phyloP scores from a whole-genome alignment of 2,113 vertebrate species.

The Pontoporia blainvillei region DNA sequence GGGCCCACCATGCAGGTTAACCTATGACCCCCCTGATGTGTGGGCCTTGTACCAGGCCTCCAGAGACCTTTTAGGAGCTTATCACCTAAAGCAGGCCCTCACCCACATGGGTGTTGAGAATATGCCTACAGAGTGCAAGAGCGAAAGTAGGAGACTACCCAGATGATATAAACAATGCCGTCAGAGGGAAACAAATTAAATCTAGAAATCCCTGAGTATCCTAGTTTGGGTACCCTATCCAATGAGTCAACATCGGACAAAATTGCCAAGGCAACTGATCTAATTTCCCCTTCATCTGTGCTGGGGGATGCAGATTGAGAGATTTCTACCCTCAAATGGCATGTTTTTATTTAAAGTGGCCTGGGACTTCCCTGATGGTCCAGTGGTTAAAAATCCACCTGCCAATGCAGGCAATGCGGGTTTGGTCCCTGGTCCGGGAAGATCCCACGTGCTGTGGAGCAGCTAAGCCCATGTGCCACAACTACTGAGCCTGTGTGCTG shows the following conservation, averaged over 20 bases:
- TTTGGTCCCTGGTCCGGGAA: too few species aligned
- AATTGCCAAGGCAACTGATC: neutral
- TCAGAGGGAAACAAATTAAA: neutral
- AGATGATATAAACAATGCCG: neutral
- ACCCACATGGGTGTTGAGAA: neutral
- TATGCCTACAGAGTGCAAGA: neutral
- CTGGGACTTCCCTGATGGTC: too few species aligned
- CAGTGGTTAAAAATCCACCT: too few species aligned
- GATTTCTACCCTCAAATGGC: neutral
- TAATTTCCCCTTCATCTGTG: neutral
- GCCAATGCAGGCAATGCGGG: rapidly evolving
- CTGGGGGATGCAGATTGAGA: neutral
- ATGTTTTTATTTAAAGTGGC: neutral
- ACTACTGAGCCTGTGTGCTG: too few species aligned
- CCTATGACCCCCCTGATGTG: neutral
- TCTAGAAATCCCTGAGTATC: neutral
- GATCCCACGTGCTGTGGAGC: too few species aligned
- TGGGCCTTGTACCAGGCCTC: neutral
- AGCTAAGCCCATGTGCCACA: too few species aligned
- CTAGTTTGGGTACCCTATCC: neutral
- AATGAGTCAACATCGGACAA: neutral
- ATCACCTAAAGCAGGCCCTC: neutral
- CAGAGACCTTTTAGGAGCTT: neutral
- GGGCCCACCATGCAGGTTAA: neutral
- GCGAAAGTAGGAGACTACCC: neutral